These are phyloP conservation scores for Crax fasciolata DNA, from an alignment of 2,797 vertebrate genomes.

Conservation along the genomic window DNA sequence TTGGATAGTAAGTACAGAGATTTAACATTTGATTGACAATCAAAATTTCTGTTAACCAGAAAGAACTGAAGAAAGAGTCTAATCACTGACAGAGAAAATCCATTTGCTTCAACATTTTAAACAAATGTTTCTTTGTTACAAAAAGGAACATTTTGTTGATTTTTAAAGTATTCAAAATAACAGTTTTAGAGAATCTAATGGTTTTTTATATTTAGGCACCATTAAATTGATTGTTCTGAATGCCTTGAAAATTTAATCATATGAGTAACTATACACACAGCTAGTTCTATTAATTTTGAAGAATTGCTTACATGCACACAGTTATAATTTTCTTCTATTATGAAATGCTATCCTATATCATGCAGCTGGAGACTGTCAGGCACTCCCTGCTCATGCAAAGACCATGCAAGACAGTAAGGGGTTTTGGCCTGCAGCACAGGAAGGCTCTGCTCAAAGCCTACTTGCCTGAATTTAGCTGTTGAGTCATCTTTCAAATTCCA, in stretches of 20 bases:
- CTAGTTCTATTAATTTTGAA: constrained; percentile 54
- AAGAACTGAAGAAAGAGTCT: constrained; percentile 52
- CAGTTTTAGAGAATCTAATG: constrained; percentile 47
- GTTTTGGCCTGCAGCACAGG: neutral
- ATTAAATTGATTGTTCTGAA: constrained; percentile 50
- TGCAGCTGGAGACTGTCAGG: constrained; percentile 44
- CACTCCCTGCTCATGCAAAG: neutral
- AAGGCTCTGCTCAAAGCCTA: neutral
- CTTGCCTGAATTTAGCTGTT: neutral
- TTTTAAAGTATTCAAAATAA: constrained; percentile 70
- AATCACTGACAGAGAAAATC: constrained; percentile 60
- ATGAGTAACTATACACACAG: constrained; percentile 43
- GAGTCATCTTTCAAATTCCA: neutral
- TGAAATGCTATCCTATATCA: constrained; percentile 7
- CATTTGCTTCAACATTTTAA: constrained; percentile 57
- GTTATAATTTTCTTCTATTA: constrained; percentile 64
- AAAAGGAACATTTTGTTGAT: constrained; percentile 70
- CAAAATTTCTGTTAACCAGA: constrained; percentile 66
- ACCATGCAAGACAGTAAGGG: neutral
- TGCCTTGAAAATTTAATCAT: constrained; percentile 67
- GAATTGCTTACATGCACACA: constrained; percentile 17
- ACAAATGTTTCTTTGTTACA: constrained; percentile 68
- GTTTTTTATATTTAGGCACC: constrained; percentile 63
- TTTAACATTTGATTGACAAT: constrained; percentile 74
- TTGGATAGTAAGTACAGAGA: constrained; percentile 54